Evolutionary conservation across 2,797 vertebrate species (phyloP).

Genomic region (Spinibarbus caldwelli): DNA sequence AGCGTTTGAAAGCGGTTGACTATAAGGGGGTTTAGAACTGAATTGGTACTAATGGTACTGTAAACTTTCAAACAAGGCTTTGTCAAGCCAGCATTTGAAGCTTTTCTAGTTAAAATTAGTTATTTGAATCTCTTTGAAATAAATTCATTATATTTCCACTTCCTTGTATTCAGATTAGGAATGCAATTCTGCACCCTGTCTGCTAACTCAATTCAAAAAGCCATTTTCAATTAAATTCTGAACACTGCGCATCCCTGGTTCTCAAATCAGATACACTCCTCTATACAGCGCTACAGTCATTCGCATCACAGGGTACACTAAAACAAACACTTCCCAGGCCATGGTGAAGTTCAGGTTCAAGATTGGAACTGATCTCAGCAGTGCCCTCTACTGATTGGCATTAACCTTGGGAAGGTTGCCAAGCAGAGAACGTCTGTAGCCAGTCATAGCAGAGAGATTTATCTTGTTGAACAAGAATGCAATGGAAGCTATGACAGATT

Average conservation of each 20-base stretch:
- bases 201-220: too few species aligned
- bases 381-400: neutral
- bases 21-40: too few species aligned
- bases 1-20: too few species aligned
- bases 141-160: neutral
- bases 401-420: neutral
- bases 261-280: neutral
- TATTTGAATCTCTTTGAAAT: neutral
- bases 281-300: neutral
- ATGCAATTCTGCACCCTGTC: too few species aligned
- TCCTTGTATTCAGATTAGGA: neutral
- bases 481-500: neutral
- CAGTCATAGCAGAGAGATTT: neutral
- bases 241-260: neutral
- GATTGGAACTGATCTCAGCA: neutral
- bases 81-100: neutral
- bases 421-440: neutral
- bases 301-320: neutral
- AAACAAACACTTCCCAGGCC: constrained; percentile 9
- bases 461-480: neutral
- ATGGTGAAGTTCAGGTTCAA: neutral
- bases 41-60: too few species aligned
- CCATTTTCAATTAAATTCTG: too few species aligned
- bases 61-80: neutral
- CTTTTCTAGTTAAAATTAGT: neutral